Percentiles rank a stretch among this genome's conserved stretches.
phyloP scores from a whole-genome alignment of 2,113 vertebrate genomes.

The Indicator indicator region DNA sequence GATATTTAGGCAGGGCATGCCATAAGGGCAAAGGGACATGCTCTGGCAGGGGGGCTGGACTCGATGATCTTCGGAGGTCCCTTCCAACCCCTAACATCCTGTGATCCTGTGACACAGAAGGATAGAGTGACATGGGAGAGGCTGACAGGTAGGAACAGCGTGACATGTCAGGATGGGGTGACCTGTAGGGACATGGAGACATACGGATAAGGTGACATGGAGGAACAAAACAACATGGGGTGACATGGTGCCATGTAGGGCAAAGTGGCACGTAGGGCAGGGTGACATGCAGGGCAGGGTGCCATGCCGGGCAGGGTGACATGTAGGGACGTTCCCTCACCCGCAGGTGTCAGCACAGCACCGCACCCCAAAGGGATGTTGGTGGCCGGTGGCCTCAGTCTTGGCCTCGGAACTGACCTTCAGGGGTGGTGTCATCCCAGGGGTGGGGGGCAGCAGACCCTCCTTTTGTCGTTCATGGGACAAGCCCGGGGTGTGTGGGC shows the following conservation, averaged over 20 bases:
- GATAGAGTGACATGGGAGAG: not conserved
- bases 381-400: not conserved
- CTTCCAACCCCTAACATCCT: no score
- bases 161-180: not conserved
- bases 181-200: not conserved
- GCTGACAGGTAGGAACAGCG: no score
- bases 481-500: fast-evolving
- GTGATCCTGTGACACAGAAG: not conserved
- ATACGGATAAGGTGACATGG: not conserved
- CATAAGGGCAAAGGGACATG: not conserved
- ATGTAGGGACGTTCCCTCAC: not conserved
- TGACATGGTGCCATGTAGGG: fast-evolving
- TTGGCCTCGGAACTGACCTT: not conserved
- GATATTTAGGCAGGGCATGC: not conserved
- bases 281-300: not conserved
- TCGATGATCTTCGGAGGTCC: no score
- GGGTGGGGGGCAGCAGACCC: fast-evolving
- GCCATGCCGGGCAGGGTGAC: not conserved
- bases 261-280: not conserved
- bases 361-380: not conserved
- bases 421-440: not conserved
- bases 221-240: not conserved
- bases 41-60: no score
- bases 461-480: not conserved
- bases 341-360: slow-evolving; percentile 42